Conservation (phyloP, 2,797 vertebrate genomes). For the Enteromius paludinosus region DNA sequence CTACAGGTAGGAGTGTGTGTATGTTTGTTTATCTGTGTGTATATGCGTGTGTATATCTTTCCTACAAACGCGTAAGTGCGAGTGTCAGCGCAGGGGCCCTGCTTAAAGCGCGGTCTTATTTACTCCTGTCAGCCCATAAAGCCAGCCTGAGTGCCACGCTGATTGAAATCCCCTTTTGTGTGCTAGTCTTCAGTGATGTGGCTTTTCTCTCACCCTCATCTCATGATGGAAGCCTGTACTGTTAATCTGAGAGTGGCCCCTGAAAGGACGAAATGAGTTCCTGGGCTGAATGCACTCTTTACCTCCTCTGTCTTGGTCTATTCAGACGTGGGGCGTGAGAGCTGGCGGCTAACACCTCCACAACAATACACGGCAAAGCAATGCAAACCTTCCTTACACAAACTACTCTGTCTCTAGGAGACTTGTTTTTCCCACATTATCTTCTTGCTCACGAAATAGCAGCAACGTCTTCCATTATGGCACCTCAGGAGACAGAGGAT, state of each 20-base stretch:
- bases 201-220: constrained; percentile 72
- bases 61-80: not conserved
- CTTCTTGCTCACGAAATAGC: constrained; percentile 7
- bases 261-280: constrained; percentile 50
- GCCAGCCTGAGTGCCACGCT: constrained; percentile 73
- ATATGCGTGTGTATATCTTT: not conserved
- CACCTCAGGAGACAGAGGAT: constrained; percentile 22
- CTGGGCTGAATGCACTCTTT: constrained; percentile 71
- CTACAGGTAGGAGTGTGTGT: constrained; percentile 16
- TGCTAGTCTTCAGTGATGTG: constrained; percentile 53
- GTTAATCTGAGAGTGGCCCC: constrained; percentile 61
- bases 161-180: constrained; percentile 80
- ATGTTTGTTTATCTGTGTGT: constrained; percentile 21
- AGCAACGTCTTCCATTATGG: not conserved
- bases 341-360: constrained; percentile 56
- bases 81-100: constrained; percentile 1
- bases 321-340: constrained; percentile 59
- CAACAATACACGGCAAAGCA: constrained; percentile 55
- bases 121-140: constrained; percentile 59
- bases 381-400: constrained; percentile 49
- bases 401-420: constrained; percentile 45
- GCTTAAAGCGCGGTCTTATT: constrained; percentile 48
- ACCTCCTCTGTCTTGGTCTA: constrained; percentile 72
- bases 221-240: constrained; percentile 67
- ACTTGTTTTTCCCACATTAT: constrained; percentile 56